Evolutionary conservation across 2,888 invertebrate species (phyloP), one percentile per base, ranked within the genome.

Genomic region (Ditylenchus weischeri): DNA sequence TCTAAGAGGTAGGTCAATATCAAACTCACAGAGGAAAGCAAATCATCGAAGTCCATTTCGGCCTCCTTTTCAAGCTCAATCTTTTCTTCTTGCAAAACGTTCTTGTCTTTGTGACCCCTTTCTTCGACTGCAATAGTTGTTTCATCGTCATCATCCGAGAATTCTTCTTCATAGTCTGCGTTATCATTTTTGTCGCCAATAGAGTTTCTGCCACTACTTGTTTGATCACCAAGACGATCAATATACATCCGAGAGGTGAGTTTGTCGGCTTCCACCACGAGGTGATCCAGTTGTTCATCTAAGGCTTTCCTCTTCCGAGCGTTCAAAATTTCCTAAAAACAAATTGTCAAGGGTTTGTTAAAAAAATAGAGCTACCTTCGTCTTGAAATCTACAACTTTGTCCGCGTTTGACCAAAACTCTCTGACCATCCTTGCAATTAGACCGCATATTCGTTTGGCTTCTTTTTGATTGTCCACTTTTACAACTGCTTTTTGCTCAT

Each of bases 241-340:
- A 23, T 21, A 48, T 76, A 76, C 13, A 81, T 75, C 57, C 78
- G 68, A 29, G 67, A 72, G 59, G 74, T 76, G 87, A 93, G 95
- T 83, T 92, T 93, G 85, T 98, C 96, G 0, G 96, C 95, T 86
- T 93, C 92, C 85, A 94, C 95, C 69, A 98, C 95, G 83, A 98
- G 93, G 84, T 94, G 94, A 84, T 92, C 92, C 70, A 98, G 88
- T 85, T 96, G 96, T 83, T 93, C 90, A 87, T 96, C 95, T 68
- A 96, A 86, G 0, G 93, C 94, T 83, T 91, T 90, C 84, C 94
- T 92, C 70, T 93, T 88, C 84, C 93, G 93, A 79, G 93, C 93
- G 84, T 96, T 95, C 69, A 95, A 87, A 76, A 92, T 89, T 36
- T 91, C 90, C 71, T 76, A 43, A 62, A 75, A n/a, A 19, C 29